Percentiles rank a stretch among this genome's conserved stretches.
Conservation (phyloP, 2,113 vertebrate species). For the Zingel zingel region DNA sequence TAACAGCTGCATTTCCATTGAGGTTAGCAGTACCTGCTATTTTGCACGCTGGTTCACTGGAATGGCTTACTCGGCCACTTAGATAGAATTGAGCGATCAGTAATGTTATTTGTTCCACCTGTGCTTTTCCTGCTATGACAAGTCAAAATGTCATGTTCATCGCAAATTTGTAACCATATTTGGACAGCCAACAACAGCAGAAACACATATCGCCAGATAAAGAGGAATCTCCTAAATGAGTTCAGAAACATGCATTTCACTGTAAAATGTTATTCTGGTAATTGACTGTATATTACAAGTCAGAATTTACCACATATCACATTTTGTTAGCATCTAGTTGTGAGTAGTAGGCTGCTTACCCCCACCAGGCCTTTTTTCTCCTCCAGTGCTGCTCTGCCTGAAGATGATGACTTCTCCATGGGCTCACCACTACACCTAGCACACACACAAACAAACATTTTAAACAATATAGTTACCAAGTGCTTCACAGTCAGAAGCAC, state of each 20-base stretch:
- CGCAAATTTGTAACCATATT: not conserved
- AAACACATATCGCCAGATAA: not conserved
- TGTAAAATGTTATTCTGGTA: not conserved
- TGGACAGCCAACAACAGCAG: not conserved
- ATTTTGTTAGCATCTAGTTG: not conserved
- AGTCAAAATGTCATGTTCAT: not conserved
- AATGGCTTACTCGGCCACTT: not conserved
- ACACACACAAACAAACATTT: slow-evolving; percentile 11
- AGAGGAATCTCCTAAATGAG: not conserved
- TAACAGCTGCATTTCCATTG: not conserved
- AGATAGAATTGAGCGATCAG: not conserved
- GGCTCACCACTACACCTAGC: slow-evolving; percentile 52
- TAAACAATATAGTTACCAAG: not conserved
- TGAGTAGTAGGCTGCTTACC: slow-evolving; percentile 43
- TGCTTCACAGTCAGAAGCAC: not conserved
- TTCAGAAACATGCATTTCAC: not conserved
- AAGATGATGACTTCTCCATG: slow-evolving; percentile 71
- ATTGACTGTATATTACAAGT: not conserved
- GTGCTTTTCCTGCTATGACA: not conserved
- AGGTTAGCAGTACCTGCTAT: not conserved
- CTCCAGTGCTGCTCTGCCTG: slow-evolving; percentile 54
- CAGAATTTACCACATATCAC: not conserved
- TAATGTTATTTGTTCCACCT: not conserved
- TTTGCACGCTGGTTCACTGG: not conserved
- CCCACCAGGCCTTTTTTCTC: slow-evolving; percentile 57